These are phyloP conservation scores for Scortum barcoo DNA, from an alignment of 2,113 vertebrate genomes.

Conservation along the genomic window DNA sequence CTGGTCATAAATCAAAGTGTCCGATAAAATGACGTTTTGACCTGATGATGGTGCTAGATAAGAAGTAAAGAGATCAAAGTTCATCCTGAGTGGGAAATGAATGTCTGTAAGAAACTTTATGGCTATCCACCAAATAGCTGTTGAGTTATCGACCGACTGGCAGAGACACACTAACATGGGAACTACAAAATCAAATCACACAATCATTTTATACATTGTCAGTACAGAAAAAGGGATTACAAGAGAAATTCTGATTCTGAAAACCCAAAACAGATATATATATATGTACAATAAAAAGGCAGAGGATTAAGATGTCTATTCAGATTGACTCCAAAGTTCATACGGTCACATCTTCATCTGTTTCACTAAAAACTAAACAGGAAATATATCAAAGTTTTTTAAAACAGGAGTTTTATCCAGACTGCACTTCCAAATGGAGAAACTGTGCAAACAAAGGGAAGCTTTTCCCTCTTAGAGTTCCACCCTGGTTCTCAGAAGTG, in stretches of 20 bases:
- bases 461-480: neutral
- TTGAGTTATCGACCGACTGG: neutral
- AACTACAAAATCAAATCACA: neutral
- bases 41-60: neutral
- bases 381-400: neutral
- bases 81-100: neutral
- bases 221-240: neutral
- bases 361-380: neutral
- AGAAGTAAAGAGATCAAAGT: neutral
- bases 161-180: neutral
- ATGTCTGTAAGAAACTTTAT: neutral
- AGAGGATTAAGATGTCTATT: neutral
- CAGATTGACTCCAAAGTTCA: neutral
- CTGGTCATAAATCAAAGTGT: neutral
- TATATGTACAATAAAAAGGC: neutral
- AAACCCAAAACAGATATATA: too few species aligned
- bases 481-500: conserved; percentile 4
- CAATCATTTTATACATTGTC: neutral
- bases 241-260: neutral
- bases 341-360: conserved; percentile 7
- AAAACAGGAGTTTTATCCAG: neutral
- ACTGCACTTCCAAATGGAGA: neutral
- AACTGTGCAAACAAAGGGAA: conserved; percentile 22
- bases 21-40: neutral
- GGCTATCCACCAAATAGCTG: neutral